Conservation (phyloP, 2,888 invertebrate genomes). For the Nymphalis polychloros region DNA sequence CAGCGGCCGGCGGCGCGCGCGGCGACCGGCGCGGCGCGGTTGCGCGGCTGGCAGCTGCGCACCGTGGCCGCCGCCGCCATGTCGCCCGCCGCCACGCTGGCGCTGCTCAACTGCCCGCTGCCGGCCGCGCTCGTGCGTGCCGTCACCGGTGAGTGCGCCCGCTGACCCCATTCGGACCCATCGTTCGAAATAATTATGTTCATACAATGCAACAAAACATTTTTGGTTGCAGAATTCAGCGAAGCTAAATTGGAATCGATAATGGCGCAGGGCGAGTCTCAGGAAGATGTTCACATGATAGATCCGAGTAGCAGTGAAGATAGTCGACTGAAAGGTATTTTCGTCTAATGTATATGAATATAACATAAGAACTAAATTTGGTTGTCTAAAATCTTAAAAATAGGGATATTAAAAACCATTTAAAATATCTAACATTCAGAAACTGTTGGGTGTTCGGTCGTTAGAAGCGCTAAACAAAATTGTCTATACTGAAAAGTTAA, state of each 20-base stretch:
- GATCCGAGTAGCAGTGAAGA: conserved; percentile 46
- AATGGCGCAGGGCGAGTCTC: conserved; percentile 50
- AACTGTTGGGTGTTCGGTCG: no score
- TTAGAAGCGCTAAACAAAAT: no score
- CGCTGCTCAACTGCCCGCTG: conserved; percentile 88
- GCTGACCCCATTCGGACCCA: neutral
- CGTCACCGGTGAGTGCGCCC: conserved; percentile 51
- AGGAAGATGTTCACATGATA: conserved; percentile 60
- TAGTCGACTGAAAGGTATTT: conserved; percentile 29
- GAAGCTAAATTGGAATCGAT: conserved; percentile 61
- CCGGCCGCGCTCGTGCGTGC: conserved; percentile 83
- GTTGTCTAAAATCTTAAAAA: no score
- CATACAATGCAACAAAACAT: neutral
- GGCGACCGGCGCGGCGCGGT: conserved; percentile 42
- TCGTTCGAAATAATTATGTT: neutral
- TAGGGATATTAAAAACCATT: no score
- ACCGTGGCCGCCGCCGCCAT: conserved; percentile 90
- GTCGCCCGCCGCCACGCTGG: conserved; percentile 88
- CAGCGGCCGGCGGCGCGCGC: conserved; percentile 44
- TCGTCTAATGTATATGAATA: neutral
- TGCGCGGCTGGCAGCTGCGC: conserved; percentile 85
- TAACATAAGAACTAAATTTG: no score
- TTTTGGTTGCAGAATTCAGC: conserved; percentile 59
- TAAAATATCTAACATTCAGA: no score
- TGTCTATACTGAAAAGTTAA: no score